Conservation (phyloP, 1,140 invertebrate genomes). For the Pantala flavescens region DNA sequence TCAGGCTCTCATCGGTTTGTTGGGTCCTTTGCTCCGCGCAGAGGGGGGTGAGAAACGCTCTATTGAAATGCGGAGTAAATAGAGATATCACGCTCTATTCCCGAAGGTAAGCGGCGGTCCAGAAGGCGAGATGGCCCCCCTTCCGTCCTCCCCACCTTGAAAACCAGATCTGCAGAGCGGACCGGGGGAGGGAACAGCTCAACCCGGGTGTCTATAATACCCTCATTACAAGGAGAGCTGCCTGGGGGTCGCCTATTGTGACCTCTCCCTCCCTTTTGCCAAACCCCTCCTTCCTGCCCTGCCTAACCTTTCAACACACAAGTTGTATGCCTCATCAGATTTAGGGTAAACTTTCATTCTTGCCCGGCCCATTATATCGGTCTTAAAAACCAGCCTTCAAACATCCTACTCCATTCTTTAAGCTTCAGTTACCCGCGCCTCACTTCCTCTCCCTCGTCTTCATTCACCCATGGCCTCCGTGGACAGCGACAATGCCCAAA, state of each 20-base stretch:
- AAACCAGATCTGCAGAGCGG: background rate
- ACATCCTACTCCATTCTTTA: too few species aligned
- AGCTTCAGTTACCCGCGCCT: too few species aligned
- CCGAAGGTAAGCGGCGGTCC: background rate
- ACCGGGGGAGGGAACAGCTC: background rate
- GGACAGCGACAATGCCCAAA: too few species aligned
- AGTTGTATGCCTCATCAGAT: constrained; percentile 1
- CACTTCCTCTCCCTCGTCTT: too few species aligned
- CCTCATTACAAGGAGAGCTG: constrained; percentile 7
- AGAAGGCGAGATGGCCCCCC: background rate
- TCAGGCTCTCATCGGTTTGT: too few species aligned
- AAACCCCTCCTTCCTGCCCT: background rate
- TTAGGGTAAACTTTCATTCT: constrained; percentile 10
- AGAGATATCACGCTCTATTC: background rate
- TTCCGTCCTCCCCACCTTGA: background rate
- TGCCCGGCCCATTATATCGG: background rate
- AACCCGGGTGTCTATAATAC: constrained; percentile 4
- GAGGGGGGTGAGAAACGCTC: background rate
- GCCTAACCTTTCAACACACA: background rate
- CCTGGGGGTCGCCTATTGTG: constrained; percentile 1
- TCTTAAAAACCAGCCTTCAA: too few species aligned
- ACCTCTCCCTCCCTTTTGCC: background rate
- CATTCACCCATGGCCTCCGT: too few species aligned
- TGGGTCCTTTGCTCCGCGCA: too few species aligned
- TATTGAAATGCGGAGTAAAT: constrained; percentile 7